Base-by-base conservation (phyloP, 2,797 vertebrate species). In the Sarcophilus harrisii region DNA sequence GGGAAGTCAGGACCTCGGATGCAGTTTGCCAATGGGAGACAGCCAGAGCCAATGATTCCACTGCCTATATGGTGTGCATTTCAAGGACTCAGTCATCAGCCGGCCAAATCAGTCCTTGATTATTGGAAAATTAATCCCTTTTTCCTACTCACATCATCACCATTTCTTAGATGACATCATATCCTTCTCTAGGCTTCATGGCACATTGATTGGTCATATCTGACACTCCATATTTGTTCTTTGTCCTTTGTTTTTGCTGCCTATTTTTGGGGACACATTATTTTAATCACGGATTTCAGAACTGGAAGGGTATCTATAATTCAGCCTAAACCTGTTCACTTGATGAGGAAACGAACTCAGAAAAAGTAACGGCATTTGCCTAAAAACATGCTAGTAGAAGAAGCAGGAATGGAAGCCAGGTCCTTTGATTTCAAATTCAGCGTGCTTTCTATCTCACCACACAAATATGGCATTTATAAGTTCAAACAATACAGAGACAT, bases 251-350 rank as follows among this genome's bases (percentile, higher is more conserved):
- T 27, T 81, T 81, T 45, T 27, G 45, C 8, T 45, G 73, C 9
- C 8, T 45, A 45, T 38, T 81, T 45, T 9, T 38, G 38, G 38
- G 38, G 73, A 9, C 38, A 45, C 8, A 11, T 81, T 27, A 81
- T 81, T 45, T 45, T 57, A n/a, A 94, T 8, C 54, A n/a, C 90
- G 52, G 94, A 93, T 92, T 60, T 54, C 90, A 32, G 91, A 94
- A 57, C 27, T 94, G 38, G 6, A n/a, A 94, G 57, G 90, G 21
- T 54, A 32, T 28, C 49, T 93, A 54, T n/a, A 81, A 90, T 16
- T 45, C n/a, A 24, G 38, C 13, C 27, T 57, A 92, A 93, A 8
- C 27, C 49, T 59, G 30, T 27, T 93, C 49, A 18, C 10, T 38
- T 95, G 90, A 45, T 62, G 32, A 94, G 45, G 57, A 87, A 62